Conservation (phyloP, 1,140 invertebrate species). For the Microvelia longipes region DNA sequence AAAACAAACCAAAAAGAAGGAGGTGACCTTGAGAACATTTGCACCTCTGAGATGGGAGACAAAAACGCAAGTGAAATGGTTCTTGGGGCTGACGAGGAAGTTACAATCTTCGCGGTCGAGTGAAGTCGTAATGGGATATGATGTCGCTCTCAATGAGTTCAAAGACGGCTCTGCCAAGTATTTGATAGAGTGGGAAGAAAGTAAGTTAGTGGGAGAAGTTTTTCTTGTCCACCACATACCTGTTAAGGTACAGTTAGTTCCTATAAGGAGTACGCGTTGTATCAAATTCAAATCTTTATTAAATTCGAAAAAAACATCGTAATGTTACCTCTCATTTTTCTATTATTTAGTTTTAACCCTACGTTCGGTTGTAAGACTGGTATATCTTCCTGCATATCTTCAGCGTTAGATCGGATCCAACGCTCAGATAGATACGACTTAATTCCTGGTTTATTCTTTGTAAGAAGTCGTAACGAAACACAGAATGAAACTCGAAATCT, state of each 20-base stretch:
- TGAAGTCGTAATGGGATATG: not conserved
- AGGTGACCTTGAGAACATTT: not conserved
- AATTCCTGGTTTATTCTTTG: not conserved
- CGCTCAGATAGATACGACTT: not conserved
- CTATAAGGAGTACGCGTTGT: not conserved
- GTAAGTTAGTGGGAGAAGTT: not conserved
- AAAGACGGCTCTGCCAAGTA: too few species aligned
- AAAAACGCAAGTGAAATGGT: not conserved
- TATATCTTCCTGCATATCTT: not conserved
- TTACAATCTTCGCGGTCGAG: not conserved
- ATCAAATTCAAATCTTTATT: too few species aligned
- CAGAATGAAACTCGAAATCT: not conserved
- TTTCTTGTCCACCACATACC: not conserved
- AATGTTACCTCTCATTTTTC: not conserved
- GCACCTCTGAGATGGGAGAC: too few species aligned
- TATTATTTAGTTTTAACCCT: not conserved
- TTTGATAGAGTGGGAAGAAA: not conserved
- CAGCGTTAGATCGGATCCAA: not conserved
- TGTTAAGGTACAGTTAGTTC: not conserved
- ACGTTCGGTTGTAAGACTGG: not conserved
- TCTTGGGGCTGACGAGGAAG: not conserved
- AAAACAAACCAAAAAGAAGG: too few species aligned
- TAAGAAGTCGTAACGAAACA: not conserved
- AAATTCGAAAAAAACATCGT: not conserved
- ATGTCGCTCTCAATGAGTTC: too few species aligned